Evolutionary conservation across 2,797 vertebrate genomes (phyloP).

Genomic region (Pseudochaenichthys georgianus): DNA sequence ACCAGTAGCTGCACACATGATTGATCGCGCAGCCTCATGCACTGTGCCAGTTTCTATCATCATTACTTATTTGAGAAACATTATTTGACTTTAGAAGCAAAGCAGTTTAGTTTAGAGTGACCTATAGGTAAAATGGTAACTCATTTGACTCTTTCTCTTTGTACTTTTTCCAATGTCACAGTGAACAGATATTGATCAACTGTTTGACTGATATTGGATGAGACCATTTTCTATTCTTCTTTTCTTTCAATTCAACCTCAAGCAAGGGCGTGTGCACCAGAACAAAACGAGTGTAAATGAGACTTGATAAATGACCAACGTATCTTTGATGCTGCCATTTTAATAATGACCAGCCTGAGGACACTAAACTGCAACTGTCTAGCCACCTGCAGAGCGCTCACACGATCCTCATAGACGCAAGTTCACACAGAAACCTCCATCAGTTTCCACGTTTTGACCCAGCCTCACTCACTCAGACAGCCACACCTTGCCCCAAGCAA

Average conservation of each 20-base stretch:
- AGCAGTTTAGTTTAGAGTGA: neutral
- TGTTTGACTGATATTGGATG: constrained; percentile 12
- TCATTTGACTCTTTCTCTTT: neutral
- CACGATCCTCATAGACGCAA: constrained; percentile 48
- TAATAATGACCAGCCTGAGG: constrained; percentile 51
- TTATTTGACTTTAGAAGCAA: neutral
- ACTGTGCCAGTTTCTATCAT: constrained; percentile 2
- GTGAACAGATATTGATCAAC: constrained; percentile 43
- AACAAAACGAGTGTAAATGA: constrained; percentile 4
- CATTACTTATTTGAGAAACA: neutral
- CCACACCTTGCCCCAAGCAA: constrained; percentile 70
- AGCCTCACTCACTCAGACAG: constrained; percentile 37
- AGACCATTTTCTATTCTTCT: constrained; percentile 35
- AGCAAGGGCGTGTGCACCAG: constrained; percentile 40
- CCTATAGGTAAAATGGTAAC: neutral
- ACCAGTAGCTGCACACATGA: constrained; percentile 19
- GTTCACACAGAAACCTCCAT: constrained; percentile 61
- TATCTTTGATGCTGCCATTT: constrained; percentile 39
- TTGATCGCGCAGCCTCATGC: neutral
- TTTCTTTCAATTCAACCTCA: constrained; percentile 43
- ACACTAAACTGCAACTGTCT: constrained; percentile 49
- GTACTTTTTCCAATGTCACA: constrained; percentile 1
- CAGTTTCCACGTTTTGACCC: constrained; percentile 52
- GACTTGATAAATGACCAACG: constrained; percentile 23
- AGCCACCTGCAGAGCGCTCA: constrained; percentile 41